These are phyloP conservation scores for Pandion haliaetus DNA, from an alignment of 2,113 vertebrate species.

Conservation along the genomic window DNA sequence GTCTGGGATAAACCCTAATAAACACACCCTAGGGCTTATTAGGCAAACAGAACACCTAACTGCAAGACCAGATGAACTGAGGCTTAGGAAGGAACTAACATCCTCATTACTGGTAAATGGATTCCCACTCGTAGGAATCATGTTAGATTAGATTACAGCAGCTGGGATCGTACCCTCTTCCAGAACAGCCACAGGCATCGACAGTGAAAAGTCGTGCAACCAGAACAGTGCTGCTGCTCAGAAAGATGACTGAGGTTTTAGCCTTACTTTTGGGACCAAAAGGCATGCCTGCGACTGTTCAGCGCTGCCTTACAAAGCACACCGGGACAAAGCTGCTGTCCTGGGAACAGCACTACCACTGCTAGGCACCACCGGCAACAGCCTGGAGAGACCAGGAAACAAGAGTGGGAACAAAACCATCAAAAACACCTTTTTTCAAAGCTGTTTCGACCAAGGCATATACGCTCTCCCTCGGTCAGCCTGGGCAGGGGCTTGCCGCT, in stretches of 20 bases:
- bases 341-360: neutral
- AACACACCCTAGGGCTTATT: neutral
- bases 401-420: neutral
- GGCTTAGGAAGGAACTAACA: neutral
- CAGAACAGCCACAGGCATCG: neutral
- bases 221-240: neutral
- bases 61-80: neutral
- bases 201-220: neutral
- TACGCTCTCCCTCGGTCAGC: neutral
- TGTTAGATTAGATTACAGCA: neutral
- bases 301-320: neutral
- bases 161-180: neutral
- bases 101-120: neutral
- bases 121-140: neutral
- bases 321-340: rapidly evolving
- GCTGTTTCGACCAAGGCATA: neutral
- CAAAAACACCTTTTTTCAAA: neutral
- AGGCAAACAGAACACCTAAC: neutral
- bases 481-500: neutral
- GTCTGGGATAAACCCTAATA: neutral
- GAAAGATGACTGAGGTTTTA: neutral
- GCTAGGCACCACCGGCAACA: neutral
- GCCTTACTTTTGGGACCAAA: neutral
- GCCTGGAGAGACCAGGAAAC: neutral
- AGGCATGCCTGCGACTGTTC: neutral